A percentile compares a stretch with the other conserved stretches of the same genome.
These are phyloP conservation scores for Dolichotis patagonum DNA, from an alignment of 2,113 vertebrate genomes.

Conservation along the genomic window DNA sequence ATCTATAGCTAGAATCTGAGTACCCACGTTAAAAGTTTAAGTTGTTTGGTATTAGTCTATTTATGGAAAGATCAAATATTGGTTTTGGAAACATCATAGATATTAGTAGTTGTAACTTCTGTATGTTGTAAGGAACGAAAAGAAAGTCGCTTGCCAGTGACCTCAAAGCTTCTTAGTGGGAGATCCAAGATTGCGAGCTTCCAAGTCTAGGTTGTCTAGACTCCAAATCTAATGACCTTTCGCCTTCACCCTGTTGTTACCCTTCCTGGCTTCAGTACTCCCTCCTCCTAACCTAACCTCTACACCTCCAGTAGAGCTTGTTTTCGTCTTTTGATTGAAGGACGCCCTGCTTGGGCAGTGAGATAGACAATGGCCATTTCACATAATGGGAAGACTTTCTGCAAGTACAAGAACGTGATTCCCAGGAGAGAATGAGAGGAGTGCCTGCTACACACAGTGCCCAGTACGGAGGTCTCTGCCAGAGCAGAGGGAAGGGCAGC, in stretches of 20 bases:
- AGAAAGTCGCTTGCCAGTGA: neutral
- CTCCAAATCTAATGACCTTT: neutral
- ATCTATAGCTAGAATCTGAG: neutral
- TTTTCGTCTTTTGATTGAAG: neutral
- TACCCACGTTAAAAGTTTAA: neutral
- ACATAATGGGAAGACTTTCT: neutral
- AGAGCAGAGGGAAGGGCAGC: neutral
- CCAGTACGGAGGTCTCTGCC: neutral
- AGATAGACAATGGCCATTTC: neutral
- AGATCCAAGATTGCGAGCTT: neutral
- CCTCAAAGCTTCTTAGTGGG: neutral
- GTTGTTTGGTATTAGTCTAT: slow-evolving; percentile 20
- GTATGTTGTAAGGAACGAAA: slow-evolving; percentile 22
- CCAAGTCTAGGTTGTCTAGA: neutral
- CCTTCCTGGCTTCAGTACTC: neutral
- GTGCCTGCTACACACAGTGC: no score
- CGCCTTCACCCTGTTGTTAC: neutral
- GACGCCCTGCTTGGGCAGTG: neutral
- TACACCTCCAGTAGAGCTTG: neutral
- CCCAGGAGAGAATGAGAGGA: neutral
- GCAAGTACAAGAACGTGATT: neutral
- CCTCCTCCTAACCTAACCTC: neutral
- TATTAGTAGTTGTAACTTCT: slow-evolving; percentile 5
- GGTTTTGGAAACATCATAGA: neutral
- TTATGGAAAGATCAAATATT: slow-evolving; percentile 28